Base-by-base conservation (phyloP, 2,888 invertebrate species). In the Pandemis corylana region DNA sequence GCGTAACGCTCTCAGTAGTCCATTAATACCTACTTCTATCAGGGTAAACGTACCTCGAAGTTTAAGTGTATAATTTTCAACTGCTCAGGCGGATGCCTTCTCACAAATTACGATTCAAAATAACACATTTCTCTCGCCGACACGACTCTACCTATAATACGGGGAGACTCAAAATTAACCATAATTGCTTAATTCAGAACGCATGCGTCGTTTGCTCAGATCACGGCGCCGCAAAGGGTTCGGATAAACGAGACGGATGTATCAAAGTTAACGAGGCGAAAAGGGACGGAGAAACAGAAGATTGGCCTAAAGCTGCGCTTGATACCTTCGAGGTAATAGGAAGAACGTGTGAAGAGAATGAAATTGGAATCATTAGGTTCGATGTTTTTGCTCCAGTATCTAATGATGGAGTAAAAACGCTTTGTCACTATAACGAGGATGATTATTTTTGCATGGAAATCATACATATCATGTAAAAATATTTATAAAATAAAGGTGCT, bases 131-230 rank as follows among this genome's bases (percentile, higher is more conserved):
- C 92, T 80, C 83, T 85, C 84, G 84, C 89, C 89, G 87, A 84
- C 89, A 88, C 92, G 89, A 87, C 89, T 87, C 82, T 84, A 87
- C 84, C 90, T 85, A 89, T 91, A 90, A 89, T 90, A 90, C 85
- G 88, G 89, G 90, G 89, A 90, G 92, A 90, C 88, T 92, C 90
- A 87, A 93, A 94, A 94, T 94, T 94, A 94, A 93, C 93, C 88
- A 93, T 94, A 94, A 94, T 94, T 94, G 93, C 94, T 94, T 94
- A 94, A 94, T 94, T 93, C 92, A 87, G 90, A 93, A 87, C 88
- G 87, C 85, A 85, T 82, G 85, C 87, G 88, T 85, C 87, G 85
- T 91, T 89, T 90, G 90, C 87, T 87, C 87, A 88, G 87, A 87
- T 84, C 90, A 85, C 84, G 78, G 76, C 78, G 83, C 84, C 85